A percentile compares a stretch with the other conserved stretches of the same genome.
Evolutionary conservation across 2,888 invertebrate genomes (phyloP).

Genomic region (Tetranychus truncatus): DNA sequence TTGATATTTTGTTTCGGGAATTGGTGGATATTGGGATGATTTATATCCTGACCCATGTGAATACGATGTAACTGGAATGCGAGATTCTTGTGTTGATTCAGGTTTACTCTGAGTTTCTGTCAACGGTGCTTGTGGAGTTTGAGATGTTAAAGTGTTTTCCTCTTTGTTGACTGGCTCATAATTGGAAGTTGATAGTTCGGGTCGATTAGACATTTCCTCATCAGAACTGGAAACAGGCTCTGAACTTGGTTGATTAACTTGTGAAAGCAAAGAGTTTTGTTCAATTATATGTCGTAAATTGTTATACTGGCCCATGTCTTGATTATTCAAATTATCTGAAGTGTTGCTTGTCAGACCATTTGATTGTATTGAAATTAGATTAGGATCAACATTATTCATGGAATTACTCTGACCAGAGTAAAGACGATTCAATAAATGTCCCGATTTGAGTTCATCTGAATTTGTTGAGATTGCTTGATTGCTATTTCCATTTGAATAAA

Average conservation of each 20-base stretch:
- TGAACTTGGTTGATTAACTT: neutral
- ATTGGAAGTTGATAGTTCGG: neutral
- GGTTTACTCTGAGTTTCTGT: neutral
- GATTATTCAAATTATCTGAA: neutral
- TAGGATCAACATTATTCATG: neutral
- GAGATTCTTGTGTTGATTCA: neutral
- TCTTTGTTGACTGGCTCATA: neutral
- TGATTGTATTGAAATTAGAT: neutral
- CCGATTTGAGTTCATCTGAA: too few relatives aligned
- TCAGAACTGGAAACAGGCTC: neutral
- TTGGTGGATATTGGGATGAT: neutral
- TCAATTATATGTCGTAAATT: neutral
- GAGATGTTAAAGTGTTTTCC: neutral
- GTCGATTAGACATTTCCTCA: neutral
- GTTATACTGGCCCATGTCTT: neutral
- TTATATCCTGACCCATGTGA: neutral
- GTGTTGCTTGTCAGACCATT: neutral
- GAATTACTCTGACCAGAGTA: too few relatives aligned
- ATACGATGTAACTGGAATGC: neutral
- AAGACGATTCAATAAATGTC: too few relatives aligned
- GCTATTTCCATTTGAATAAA: neutral
- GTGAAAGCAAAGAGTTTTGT: neutral
- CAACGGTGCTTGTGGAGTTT: neutral
- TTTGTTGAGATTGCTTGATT: neutral
- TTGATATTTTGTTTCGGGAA: neutral